Evolutionary conservation across 2,888 invertebrate genomes (phyloP), one percentile per base, ranked within the genome.

Genomic region (Aproaerema taeniolella): DNA sequence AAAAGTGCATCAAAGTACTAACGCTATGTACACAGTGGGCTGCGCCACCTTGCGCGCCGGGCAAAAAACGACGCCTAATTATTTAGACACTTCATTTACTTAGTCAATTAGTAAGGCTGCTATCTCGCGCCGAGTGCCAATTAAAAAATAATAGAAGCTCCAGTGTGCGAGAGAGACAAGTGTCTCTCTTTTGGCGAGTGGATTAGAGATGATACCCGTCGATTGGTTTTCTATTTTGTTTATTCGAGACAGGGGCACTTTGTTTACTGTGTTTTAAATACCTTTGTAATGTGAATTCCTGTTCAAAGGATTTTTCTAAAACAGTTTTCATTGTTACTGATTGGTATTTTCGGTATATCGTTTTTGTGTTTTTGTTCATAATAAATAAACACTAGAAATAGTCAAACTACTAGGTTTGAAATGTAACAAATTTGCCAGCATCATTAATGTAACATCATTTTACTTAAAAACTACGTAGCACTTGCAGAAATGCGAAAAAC

Each of bases 21-120:
- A n/a, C n/a, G n/a, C n/a, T n/a, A n/a, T 9, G 26, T 12, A 26
- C 29, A 37, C 28, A 55, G 55, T 53, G 58, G 43, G 47, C 42
- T 32, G 50, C 53, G 53, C 45, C 53, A 49, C 51, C 58, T 60
- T 58, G 50, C 61, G 53, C 66, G 52, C 53, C n/a, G 58, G 61
- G 53, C 66, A 71, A 79, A 79, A 76, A 75, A 26, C 15, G 73
- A 71, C 74, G 71, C 73, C 72, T 74, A 79, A 80, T 81, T 82
- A 80, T 80, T 80, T 74, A 78, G 74, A 75, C 73, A 80, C 79
- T 81, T 79, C 72, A 80, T 82, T 79, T 81, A 79, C 71, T 82
- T 77, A 78, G 69, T 79, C 79, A 83, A 83, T 82, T 79, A 81
- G 74, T 65, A 76, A 74, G 72, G 68, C 70, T 72, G 72, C 69